Conservation (phyloP, 1,140 invertebrate species). For the Nasonia giraulti region DNA sequence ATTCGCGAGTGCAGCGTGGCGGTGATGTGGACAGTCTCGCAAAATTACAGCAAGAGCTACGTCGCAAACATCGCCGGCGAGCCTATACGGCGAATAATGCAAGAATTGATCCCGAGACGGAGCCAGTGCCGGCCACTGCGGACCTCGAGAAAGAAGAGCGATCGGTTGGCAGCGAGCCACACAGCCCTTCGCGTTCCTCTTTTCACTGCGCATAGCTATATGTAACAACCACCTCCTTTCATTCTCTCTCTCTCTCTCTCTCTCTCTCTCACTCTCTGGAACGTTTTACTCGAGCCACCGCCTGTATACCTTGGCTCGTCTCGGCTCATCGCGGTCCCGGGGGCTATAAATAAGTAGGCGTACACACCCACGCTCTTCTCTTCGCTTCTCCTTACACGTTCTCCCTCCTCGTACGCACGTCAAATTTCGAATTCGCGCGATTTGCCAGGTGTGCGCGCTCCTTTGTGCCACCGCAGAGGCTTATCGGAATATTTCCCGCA, state of each 20-base stretch:
- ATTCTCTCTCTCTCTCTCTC: neutral
- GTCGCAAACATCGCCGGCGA: too few species aligned
- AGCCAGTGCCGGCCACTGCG: neutral
- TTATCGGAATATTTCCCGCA: too few species aligned
- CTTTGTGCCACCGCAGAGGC: neutral
- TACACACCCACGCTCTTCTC: slow-evolving; percentile 37
- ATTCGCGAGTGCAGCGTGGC: too few species aligned
- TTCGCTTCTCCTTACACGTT: neutral
- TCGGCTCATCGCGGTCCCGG: slow-evolving; percentile 50
- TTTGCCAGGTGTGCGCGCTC: neutral
- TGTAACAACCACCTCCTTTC: neutral
- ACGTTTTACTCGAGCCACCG: slow-evolving; percentile 46
- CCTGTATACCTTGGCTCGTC: slow-evolving; percentile 56
- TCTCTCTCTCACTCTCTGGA: slow-evolving; percentile 10
- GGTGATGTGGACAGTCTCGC: too few species aligned
- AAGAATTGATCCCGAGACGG: slow-evolving; percentile 12
- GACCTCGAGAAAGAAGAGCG: slow-evolving; percentile 3
- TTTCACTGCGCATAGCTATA: neutral
- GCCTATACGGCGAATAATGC: slow-evolving; percentile 8
- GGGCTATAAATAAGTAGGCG: slow-evolving; percentile 57
- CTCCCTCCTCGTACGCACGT: neutral
- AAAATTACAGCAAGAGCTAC: too few species aligned
- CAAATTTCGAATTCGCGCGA: neutral
- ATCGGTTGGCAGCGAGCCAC: slow-evolving; percentile 40
- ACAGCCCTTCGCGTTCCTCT: neutral